Conservation (phyloP, 2,113 vertebrate species). For the Dicentrarchus labrax region DNA sequence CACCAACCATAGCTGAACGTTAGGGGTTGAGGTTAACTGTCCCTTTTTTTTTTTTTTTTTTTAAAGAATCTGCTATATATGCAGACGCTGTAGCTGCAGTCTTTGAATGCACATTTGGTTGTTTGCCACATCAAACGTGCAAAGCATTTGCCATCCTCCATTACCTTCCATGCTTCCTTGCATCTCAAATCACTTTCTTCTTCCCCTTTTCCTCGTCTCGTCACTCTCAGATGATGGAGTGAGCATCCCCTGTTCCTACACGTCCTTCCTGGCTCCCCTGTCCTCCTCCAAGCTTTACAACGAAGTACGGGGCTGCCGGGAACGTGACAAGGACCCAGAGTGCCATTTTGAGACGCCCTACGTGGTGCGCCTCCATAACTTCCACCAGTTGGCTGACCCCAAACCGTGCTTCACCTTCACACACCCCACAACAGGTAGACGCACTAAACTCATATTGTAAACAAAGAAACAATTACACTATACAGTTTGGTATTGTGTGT, state of each 20-base stretch:
- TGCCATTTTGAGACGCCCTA: conserved; percentile 95
- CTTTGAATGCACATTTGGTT: neutral
- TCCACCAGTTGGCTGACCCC: conserved; percentile 91
- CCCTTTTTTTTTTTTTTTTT: neutral
- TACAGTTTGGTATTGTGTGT: neutral
- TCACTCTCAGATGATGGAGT: conserved; percentile 86
- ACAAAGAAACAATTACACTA: neutral
- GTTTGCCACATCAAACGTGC: neutral
- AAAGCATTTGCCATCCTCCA: conserved; percentile 9
- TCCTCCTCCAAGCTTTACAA: conserved; percentile 97
- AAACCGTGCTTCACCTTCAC: conserved; percentile 92
- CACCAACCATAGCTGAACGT: too few species aligned
- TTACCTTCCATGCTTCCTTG: conserved; percentile 26
- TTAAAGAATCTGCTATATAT: neutral
- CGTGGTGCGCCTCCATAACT: conserved; percentile 94
- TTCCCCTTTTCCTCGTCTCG: neutral
- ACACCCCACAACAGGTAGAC: conserved; percentile 89
- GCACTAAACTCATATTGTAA: neutral
- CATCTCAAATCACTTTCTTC: conserved; percentile 39
- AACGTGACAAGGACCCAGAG: conserved; percentile 91
- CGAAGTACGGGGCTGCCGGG: conserved; percentile 91
- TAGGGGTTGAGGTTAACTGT: too few species aligned
- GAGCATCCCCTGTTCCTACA: conserved; percentile 93
- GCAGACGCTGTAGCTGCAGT: neutral
- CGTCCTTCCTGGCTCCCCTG: conserved; percentile 92